A percentile compares a stretch with the other conserved stretches of the same genome.
These are phyloP conservation scores for Tapirus indicus DNA, from an alignment of 2,797 vertebrate species.

Conservation along the genomic window DNA sequence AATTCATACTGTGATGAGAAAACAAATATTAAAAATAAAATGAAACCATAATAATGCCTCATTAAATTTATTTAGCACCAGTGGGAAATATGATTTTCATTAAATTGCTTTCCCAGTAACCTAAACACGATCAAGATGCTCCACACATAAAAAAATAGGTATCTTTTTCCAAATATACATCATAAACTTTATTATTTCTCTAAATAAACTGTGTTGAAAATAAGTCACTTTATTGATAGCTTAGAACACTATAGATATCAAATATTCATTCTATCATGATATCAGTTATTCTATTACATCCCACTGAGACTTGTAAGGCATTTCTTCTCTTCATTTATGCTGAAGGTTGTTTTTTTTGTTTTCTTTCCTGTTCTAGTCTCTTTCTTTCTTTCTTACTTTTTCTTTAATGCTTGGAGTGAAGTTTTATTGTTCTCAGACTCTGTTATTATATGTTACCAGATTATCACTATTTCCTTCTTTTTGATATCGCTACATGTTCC, in stretches of 20 bases:
- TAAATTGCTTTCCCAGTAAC: background rate
- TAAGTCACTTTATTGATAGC: background rate
- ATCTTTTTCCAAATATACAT: background rate
- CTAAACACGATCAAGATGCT: background rate
- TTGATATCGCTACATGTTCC: too few relatives aligned
- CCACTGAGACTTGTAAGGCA: background rate
- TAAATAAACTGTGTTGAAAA: background rate
- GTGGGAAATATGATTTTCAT: background rate
- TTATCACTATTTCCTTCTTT: background rate
- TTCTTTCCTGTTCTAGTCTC: background rate
- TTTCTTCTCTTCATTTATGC: background rate
- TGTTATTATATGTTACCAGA: background rate
- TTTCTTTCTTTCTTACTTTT: background rate
- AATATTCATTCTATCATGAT: background rate
- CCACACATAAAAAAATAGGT: background rate
- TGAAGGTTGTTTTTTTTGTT: background rate
- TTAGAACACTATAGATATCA: background rate
- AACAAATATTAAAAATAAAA: background rate
- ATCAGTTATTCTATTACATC: background rate
- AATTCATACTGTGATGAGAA: background rate
- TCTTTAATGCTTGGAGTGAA: background rate
- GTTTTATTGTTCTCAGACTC: background rate
- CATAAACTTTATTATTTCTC: background rate
- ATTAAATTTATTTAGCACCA: background rate
- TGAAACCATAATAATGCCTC: background rate